Conservation (phyloP, 1,140 invertebrate species). For the Drosophila virilis region DNA sequence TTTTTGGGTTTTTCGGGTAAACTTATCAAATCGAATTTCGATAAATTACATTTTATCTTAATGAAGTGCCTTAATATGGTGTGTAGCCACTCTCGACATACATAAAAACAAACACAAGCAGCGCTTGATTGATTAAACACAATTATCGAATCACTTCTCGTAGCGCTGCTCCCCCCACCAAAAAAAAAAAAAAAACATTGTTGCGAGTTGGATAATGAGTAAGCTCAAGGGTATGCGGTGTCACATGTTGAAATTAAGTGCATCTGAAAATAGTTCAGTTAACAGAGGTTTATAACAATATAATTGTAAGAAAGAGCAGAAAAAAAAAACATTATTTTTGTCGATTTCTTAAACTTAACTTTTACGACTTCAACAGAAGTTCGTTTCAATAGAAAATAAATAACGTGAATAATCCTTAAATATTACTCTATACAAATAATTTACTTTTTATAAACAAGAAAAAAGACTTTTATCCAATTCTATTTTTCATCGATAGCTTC, state of each 20-base stretch:
- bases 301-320: too few relatives aligned
- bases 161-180: not conserved
- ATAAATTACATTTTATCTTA: conserved; percentile 78
- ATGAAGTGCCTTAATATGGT: conserved; percentile 63
- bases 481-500: too few relatives aligned
- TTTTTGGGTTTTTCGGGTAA: conserved; percentile 13
- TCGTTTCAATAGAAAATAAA: too few relatives aligned
- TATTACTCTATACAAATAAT: too few relatives aligned
- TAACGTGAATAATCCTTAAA: too few relatives aligned
- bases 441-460: too few relatives aligned
- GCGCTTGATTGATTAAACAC: conserved; percentile 78
- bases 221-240: not conserved
- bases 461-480: too few relatives aligned
- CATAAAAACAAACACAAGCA: conserved; percentile 39
- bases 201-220: conserved; percentile 18
- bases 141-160: conserved; percentile 68
- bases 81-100: conserved; percentile 25
- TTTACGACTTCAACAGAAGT: too few relatives aligned
- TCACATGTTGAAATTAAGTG: conserved; percentile 26
- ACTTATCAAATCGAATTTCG: conserved; percentile 59
- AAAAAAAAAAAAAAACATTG: not conserved
- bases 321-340: too few relatives aligned
- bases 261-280: not conserved
- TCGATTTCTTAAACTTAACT: too few relatives aligned
- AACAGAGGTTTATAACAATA: too few relatives aligned